phyloP scores from a whole-genome alignment of 2,888 invertebrate species.

The Nematopogon swammerdamellus region DNA sequence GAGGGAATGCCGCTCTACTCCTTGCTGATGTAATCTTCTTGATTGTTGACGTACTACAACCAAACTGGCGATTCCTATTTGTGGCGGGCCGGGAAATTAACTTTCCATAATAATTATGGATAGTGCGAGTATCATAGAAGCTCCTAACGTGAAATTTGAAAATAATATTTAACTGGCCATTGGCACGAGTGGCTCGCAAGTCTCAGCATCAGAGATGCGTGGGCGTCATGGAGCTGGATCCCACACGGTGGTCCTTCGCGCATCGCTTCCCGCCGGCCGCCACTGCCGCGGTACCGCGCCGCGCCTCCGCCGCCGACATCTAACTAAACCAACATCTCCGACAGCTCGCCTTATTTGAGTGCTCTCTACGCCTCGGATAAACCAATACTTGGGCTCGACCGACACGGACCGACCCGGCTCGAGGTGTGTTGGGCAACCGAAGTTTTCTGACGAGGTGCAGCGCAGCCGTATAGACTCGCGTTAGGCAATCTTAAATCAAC shows the following conservation, averaged over 20 bases:
- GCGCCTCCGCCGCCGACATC: not conserved
- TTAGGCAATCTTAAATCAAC: not conserved
- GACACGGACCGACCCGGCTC: too few species aligned
- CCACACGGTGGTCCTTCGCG: not conserved
- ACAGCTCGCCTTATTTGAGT: not conserved
- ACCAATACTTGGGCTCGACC: not conserved
- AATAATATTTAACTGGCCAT: too few species aligned
- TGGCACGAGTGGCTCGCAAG: not conserved
- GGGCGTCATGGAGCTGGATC: not conserved
- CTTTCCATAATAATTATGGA: too few species aligned
- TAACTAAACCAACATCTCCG: not conserved
- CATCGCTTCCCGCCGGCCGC: too few species aligned
- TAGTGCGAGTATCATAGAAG: too few species aligned
- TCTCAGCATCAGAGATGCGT: not conserved
- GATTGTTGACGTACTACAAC: too few species aligned
- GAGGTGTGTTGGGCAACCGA: not conserved
- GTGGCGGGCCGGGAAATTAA: too few species aligned
- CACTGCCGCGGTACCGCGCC: too few species aligned
- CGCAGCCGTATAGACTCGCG: not conserved
- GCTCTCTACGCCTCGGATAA: not conserved
- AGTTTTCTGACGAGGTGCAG: not conserved
- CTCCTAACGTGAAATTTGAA: too few species aligned
- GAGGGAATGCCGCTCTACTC: too few species aligned
- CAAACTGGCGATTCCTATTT: too few species aligned
- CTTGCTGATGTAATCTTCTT: too few species aligned